These are phyloP conservation scores for Larimichthys polyactis DNA, from an alignment of 2,113 vertebrate genomes.

Conservation along the genomic window DNA sequence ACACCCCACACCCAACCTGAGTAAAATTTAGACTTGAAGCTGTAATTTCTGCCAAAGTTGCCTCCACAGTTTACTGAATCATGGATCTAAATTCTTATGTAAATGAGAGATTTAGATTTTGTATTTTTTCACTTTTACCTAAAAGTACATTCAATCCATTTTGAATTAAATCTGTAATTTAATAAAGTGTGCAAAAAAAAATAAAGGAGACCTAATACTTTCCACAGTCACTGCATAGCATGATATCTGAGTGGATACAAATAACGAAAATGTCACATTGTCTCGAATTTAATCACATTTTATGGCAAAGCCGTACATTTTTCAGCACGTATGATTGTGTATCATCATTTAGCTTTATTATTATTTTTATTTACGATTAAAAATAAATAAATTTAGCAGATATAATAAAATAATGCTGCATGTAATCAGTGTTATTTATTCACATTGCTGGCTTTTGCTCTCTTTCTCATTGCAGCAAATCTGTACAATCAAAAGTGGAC, in stretches of 20 bases:
- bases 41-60: background rate
- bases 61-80: background rate
- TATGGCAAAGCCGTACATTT: background rate
- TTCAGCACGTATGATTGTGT: background rate
- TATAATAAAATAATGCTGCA: background rate
- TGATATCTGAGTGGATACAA: background rate
- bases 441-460: constrained; percentile 17
- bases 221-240: too few relatives aligned
- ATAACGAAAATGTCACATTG: background rate
- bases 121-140: background rate
- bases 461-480: constrained; percentile 90
- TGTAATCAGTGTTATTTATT: background rate
- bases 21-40: background rate
- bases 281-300: background rate
- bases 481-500: constrained; percentile 99
- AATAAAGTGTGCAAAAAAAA: background rate
- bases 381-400: background rate
- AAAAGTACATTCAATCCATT: background rate
- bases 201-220: background rate
- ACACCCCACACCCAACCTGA: background rate
- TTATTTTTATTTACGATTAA: background rate
- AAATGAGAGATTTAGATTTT: background rate
- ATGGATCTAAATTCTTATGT: background rate
- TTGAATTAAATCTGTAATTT: background rate
- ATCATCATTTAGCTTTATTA: background rate